A percentile compares a stretch with the other conserved stretches of the same genome.
phyloP scores from a whole-genome alignment of 35 echinoderm and acorn worm genomes.

The Chiridota heheva region DNA sequence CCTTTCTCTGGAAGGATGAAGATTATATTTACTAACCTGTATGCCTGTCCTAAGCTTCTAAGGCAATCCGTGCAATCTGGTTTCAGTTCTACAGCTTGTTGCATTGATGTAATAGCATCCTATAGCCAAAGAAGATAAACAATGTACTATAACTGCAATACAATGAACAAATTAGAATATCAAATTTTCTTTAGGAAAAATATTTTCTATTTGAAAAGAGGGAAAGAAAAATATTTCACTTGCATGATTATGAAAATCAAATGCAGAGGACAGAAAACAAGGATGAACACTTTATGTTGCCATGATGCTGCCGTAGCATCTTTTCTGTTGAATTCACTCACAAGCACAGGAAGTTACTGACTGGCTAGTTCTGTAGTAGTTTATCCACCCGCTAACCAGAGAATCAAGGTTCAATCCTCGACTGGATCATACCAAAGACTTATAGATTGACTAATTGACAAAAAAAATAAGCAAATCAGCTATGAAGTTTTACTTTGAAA shows the following conservation, averaged over 20 bases:
- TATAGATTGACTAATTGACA: no score
- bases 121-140: conserved; percentile 6
- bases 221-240: background rate
- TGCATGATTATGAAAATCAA: background rate
- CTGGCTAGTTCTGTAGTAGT: no score
- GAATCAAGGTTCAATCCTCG: no score
- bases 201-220: background rate
- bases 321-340: no score
- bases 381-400: no score
- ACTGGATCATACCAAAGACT: no score
- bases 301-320: no score
- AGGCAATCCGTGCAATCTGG: conserved; percentile 36
- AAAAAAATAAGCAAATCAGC: no score
- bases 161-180: background rate
- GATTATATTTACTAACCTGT: conserved; percentile 31
- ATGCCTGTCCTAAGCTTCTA: conserved; percentile 34
- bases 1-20: background rate
- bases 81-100: conserved; percentile 26
- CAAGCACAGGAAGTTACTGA: no score
- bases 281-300: no score
- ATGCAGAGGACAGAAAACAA: no score
- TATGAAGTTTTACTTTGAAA: no score
- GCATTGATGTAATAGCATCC: conserved; percentile 25
- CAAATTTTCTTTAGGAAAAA: background rate
- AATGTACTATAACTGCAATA: background rate